Base-by-base conservation (phyloP, 2,797 vertebrate species). In the Acrossocheilus fasciatus region DNA sequence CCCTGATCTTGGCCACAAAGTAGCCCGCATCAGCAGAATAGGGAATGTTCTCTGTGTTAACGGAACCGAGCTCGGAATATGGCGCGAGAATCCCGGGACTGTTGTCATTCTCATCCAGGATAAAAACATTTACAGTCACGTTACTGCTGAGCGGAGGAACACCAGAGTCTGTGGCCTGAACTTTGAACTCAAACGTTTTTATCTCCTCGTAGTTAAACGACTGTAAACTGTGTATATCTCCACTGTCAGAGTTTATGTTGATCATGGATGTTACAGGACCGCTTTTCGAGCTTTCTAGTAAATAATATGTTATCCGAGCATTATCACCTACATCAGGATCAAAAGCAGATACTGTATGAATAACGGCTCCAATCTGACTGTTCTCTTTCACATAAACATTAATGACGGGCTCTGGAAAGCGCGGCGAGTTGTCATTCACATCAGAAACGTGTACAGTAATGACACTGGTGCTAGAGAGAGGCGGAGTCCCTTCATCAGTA, bases 361-460 rank as follows among this genome's bases (percentile, higher is more conserved):
- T 85, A 18, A 86, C 64, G 7, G 39, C 39, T 41, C 39, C 39
- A 41, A 8, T 41, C 39, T 41, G 39, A 41, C 39, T 41, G 39
- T 98, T 98, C 81, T 98, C 98, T 50, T 94, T 87, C 7, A 91
- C 75, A 82, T 90, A 88, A 30, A 88, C 45, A 77, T 83, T 83
- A 62, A 90, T 74, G 15, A 79, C 18, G 18, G 78, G 6, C 14
- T 91, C 87, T 17, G 86, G 62, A 70, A 95, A 95, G 4, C 39
- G 11, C 0, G 94, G 93, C 0, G 91, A 89, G 6, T 95, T 94
- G 83, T 95, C 94, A 74, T 95, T 95, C 18, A 92, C 88, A 85
- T 94, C 94, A 18, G 87, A 89, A 54, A 94, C 87, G 17, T 89
- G 84, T 14, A 94, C 87, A 23, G 79, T 86, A 47, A 94, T 20